Conservation (phyloP, 2,797 vertebrate genomes). For the Streptopelia turtur region DNA sequence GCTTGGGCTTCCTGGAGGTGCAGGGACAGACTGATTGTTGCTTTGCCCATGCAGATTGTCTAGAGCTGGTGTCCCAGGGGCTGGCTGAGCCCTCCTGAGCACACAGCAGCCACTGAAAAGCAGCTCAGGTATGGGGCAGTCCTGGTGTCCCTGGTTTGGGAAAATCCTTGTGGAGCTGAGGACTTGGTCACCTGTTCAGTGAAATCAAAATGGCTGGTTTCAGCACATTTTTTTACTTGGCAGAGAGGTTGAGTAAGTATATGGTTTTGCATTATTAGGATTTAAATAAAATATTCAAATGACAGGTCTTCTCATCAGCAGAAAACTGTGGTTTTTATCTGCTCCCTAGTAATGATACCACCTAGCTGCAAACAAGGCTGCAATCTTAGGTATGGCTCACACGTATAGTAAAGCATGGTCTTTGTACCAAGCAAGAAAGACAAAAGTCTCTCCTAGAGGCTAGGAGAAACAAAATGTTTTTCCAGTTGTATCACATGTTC, state of each 20-base stretch:
- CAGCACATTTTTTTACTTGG: background rate
- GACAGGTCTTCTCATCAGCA: background rate
- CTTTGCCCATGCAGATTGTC: background rate
- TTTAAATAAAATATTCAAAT: background rate
- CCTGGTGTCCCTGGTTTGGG: background rate
- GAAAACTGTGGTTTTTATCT: background rate
- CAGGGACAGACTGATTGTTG: background rate
- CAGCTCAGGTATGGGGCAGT: background rate
- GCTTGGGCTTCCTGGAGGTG: background rate
- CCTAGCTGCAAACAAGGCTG: background rate
- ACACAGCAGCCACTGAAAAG: background rate
- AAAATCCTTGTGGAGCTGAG: background rate
- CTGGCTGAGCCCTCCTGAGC: background rate
- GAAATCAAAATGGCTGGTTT: background rate
- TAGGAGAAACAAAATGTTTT: background rate
- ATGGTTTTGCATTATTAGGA: background rate
- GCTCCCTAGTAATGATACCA: background rate
- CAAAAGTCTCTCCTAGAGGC: background rate
- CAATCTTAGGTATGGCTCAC: background rate
- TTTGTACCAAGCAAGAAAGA: background rate
- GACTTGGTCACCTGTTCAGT: background rate
- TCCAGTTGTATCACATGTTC: no score
- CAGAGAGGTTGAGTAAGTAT: background rate
- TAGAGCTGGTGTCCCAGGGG: background rate
- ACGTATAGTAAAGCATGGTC: background rate